A percentile compares a stretch with the other conserved stretches of the same genome.
Conservation (phyloP, 2,888 invertebrate species). For the Cephus nigrinus region DNA sequence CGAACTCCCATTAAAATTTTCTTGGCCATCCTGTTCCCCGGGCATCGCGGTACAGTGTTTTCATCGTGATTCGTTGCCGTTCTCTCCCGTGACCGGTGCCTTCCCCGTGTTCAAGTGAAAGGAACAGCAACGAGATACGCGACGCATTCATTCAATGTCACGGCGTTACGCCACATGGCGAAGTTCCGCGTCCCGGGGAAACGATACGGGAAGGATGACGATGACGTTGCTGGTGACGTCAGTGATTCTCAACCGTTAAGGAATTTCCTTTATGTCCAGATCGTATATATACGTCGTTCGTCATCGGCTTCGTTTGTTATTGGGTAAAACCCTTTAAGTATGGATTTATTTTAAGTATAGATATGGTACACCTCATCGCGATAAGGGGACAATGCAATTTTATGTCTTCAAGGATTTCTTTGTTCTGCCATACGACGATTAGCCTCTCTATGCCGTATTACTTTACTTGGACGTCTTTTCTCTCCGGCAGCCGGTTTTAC, state of each 20-base stretch:
- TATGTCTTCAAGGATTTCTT: not conserved
- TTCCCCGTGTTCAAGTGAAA: not conserved
- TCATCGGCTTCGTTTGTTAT: too few relatives aligned
- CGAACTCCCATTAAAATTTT: not conserved
- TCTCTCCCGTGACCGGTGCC: not conserved
- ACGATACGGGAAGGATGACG: not conserved
- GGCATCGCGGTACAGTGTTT: not conserved
- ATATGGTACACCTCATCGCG: not conserved
- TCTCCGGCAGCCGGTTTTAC: not conserved
- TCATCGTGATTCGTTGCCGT: not conserved
- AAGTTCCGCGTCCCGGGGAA: not conserved
- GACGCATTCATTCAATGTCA: not conserved
- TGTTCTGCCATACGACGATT: not conserved
- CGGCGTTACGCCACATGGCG: not conserved
- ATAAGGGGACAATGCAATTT: not conserved
- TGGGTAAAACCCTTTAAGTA: too few relatives aligned
- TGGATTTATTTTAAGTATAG: too few relatives aligned
- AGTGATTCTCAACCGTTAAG: not conserved
- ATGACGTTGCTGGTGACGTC: not conserved
- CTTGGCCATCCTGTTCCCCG: not conserved
- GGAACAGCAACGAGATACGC: not conserved
- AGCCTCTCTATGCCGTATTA: not conserved
- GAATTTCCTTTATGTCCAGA: not conserved
- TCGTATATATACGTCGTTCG: too few relatives aligned
- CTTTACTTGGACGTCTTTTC: not conserved